phyloP scores from a whole-genome alignment of 1,140 invertebrate genomes.

The Drosophila sp. region DNA sequence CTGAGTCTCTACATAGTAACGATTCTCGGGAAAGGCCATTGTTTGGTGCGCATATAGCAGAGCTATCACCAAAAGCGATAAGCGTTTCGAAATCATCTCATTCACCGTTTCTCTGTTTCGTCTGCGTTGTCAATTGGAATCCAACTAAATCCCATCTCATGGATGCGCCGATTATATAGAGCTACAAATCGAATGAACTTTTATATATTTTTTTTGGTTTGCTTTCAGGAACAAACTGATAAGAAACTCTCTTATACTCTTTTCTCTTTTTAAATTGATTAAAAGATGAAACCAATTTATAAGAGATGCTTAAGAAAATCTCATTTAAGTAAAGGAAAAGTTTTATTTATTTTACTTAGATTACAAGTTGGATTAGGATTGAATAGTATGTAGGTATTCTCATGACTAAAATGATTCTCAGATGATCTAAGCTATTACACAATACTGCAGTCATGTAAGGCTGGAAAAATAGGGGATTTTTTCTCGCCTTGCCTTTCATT shows the following conservation, averaged over 20 bases:
- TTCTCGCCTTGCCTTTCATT: neutral
- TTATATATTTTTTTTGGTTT: neutral
- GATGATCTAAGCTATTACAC: neutral
- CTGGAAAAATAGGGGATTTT: neutral
- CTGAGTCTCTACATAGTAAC: conserved; percentile 29
- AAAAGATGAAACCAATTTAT: too few relatives aligned
- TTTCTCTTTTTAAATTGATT: too few relatives aligned
- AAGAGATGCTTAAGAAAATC: too few relatives aligned
- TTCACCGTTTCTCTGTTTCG: too few relatives aligned
- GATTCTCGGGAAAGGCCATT: conserved; percentile 34
- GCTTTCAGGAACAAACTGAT: conserved; percentile 40
- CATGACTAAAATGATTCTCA: neutral
- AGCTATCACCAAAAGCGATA: conserved; percentile 57
- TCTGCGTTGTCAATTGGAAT: neutral
- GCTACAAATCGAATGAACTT: conserved; percentile 14
- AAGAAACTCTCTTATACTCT: neutral
- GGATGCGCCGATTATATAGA: neutral
- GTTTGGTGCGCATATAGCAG: conserved; percentile 47
- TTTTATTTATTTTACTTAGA: too few relatives aligned
- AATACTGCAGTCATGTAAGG: neutral
- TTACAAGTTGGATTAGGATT: too few relatives aligned
- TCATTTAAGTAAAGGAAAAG: too few relatives aligned
- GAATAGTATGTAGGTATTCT: too few relatives aligned
- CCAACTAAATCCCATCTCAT: neutral
- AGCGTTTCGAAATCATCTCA: conserved; percentile 41